phyloP scores from a whole-genome alignment of 2,888 invertebrate species.

The Uloborus plumipes region DNA sequence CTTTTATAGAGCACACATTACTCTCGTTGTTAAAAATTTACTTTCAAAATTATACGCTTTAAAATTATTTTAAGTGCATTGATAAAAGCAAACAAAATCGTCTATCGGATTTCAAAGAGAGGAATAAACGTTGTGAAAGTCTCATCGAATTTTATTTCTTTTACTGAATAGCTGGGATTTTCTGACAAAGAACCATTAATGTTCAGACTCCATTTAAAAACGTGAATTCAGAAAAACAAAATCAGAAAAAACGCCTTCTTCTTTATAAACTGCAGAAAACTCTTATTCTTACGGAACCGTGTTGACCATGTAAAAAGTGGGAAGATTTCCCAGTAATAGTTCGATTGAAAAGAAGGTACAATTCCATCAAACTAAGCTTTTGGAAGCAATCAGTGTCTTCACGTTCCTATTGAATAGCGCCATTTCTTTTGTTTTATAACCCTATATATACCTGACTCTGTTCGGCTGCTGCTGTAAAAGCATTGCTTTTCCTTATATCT shows the following conservation, averaged over 20 bases:
- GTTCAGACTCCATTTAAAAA: too few species aligned
- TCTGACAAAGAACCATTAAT: too few species aligned
- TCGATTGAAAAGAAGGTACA: slow-evolving; percentile 36
- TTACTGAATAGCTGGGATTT: too few species aligned
- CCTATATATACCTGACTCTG: slow-evolving; percentile 33
- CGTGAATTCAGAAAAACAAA: too few species aligned
- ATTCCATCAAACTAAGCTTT: slow-evolving; percentile 54
- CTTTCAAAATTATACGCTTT: too few species aligned
- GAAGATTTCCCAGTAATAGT: slow-evolving; percentile 32
- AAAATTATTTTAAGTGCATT: too few species aligned
- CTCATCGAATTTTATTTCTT: too few species aligned
- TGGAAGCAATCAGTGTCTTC: slow-evolving; percentile 50
- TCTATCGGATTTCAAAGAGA: too few species aligned
- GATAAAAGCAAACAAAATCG: too few species aligned
- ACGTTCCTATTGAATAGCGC: slow-evolving; percentile 53
- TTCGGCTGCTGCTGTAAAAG: slow-evolving; percentile 40
- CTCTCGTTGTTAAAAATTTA: too few species aligned
- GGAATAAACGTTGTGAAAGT: too few species aligned
- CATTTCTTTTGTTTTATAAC: slow-evolving; percentile 57
- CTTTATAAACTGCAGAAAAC: slow-evolving; percentile 4
- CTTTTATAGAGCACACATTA: too few species aligned
- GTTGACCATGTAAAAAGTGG: slow-evolving; percentile 6
- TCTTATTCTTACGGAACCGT: background rate
- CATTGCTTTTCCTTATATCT: slow-evolving; percentile 47
- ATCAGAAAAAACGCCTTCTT: background rate